Evolutionary conservation across 2,113 vertebrate species (phyloP).

Genomic region (Limnothrissa miodon): DNA sequence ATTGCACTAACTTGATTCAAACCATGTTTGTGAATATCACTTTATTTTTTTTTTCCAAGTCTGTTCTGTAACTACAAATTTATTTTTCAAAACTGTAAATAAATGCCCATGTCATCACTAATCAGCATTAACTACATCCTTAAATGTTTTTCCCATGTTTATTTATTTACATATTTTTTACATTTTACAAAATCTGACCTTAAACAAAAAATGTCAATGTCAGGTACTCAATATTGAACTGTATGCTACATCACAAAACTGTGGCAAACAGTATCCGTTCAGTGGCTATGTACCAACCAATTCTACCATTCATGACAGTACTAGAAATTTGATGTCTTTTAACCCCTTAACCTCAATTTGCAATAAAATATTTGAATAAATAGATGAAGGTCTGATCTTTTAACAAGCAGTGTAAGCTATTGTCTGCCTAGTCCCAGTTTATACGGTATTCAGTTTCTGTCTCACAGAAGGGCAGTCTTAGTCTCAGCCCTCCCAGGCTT

Average conservation of each 20-base stretch:
- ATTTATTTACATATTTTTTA: background rate
- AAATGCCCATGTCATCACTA: background rate
- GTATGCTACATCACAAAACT: background rate
- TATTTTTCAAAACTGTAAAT: background rate
- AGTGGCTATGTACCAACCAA: background rate
- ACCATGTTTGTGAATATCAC: background rate
- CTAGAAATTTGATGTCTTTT: background rate
- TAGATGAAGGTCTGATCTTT: background rate
- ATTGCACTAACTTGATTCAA: conserved; percentile 3
- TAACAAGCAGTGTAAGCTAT: background rate
- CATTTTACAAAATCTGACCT: background rate
- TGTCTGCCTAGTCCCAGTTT: too few relatives aligned
- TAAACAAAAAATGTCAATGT: background rate
- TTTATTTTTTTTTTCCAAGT: background rate
- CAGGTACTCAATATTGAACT: background rate
- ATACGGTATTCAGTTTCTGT: too few relatives aligned
- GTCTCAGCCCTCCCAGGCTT: background rate
- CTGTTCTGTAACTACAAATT: background rate
- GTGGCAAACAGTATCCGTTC: background rate
- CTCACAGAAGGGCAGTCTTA: too few relatives aligned
- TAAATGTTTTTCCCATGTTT: background rate
- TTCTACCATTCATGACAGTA: background rate
- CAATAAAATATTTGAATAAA: background rate
- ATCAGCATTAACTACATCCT: background rate
- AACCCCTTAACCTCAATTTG: background rate